Evolutionary conservation across 2,113 vertebrate species (phyloP).

Genomic region (Dissostichus mawsoni): DNA sequence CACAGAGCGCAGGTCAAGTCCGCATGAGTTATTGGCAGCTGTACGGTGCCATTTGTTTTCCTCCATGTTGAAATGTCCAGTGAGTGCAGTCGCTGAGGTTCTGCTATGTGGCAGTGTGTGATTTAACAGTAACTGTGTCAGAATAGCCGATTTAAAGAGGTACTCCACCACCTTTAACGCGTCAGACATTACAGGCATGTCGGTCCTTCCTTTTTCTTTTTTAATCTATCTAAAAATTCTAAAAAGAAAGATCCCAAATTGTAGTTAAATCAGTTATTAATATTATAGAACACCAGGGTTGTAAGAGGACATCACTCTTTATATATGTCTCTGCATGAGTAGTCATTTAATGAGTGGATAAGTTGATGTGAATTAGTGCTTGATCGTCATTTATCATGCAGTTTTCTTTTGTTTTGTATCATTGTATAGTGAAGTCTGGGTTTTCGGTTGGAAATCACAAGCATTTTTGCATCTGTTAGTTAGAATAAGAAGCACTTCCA

Average conservation of each 20-base stretch:
- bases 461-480: neutral
- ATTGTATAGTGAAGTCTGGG: no score
- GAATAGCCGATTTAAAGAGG: neutral
- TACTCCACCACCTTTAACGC: no score
- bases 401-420: no score
- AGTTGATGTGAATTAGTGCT: neutral
- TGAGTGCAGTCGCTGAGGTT: neutral
- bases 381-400: neutral
- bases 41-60: neutral
- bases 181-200: no score
- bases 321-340: no score
- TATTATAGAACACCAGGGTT: no score
- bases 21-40: constrained; percentile 31
- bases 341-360: neutral
- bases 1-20: constrained; percentile 20
- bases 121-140: neutral
- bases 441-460: neutral
- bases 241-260: no score
- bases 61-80: neutral
- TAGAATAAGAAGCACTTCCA: neutral
- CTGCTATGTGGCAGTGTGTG: neutral
- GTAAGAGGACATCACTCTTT: no score
- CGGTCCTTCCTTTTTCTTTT: no score
- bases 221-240: no score
- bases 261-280: no score